These are phyloP conservation scores for Trichosurus vulpecula DNA, from an alignment of 2,797 vertebrate genomes.

Conservation along the genomic window DNA sequence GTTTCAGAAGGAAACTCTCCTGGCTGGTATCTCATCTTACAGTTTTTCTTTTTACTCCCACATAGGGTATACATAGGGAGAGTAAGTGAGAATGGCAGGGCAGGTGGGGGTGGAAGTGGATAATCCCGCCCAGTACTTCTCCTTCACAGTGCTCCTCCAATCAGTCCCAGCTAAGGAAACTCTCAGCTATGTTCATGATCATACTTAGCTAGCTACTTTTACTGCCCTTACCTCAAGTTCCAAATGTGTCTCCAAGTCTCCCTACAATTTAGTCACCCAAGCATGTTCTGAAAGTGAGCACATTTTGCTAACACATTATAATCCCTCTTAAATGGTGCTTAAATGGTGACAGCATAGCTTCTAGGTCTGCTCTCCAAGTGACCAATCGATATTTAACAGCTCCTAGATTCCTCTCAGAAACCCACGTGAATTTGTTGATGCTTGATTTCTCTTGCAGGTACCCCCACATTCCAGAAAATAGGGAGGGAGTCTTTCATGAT, in stretches of 20 bases:
- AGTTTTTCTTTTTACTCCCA: not conserved
- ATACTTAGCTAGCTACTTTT: not conserved
- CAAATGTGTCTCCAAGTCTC: not conserved
- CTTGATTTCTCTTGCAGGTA: not conserved
- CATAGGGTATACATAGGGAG: not conserved
- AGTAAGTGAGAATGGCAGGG: not conserved
- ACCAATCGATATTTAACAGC: not conserved
- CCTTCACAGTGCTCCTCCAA: not conserved
- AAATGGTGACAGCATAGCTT: not conserved
- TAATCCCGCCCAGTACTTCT: not conserved
- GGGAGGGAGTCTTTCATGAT: not conserved
- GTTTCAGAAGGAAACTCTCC: not conserved
- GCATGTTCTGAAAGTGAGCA: not conserved
- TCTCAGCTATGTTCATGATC: not conserved
- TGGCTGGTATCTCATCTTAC: not conserved
- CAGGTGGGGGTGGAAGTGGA: not conserved
- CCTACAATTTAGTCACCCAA: not conserved
- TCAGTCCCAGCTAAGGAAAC: not conserved
- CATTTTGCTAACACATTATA: not conserved
- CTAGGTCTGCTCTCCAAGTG: not conserved
- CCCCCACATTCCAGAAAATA: not conserved
- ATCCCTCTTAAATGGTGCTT: not conserved
- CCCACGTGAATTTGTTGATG: not conserved
- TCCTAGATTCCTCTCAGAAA: not conserved
- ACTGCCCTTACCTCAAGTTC: not conserved